Evolutionary conservation across 2,797 vertebrate genomes (phyloP).

Genomic region (Meda fulgida): DNA sequence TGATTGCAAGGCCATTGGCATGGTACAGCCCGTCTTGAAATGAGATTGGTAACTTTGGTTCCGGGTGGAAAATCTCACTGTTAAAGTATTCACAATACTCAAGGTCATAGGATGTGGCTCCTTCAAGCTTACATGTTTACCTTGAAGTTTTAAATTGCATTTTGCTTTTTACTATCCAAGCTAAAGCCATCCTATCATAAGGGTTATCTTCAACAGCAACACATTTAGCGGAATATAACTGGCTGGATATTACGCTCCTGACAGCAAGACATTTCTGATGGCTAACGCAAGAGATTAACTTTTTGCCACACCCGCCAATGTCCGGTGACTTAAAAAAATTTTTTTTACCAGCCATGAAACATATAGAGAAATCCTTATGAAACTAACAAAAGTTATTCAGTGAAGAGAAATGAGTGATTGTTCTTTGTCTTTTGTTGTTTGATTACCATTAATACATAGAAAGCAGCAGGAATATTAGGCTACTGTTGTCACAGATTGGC

Average conservation of each 20-base stretch:
- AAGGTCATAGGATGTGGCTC: conserved; percentile 24
- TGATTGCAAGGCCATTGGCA: conserved; percentile 45
- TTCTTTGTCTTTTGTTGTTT: not conserved
- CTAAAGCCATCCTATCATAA: conserved; percentile 28
- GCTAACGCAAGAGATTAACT: not conserved
- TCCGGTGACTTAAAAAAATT: not conserved
- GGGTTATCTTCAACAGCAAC: conserved; percentile 20
- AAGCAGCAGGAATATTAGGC: not conserved
- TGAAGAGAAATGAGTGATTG: not conserved
- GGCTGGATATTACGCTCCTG: not conserved
- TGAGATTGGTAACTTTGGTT: conserved; percentile 49
- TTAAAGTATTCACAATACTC: conserved; percentile 48
- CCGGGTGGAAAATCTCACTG: conserved; percentile 42
- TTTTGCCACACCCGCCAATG: not conserved
- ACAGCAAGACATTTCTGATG: conserved; percentile 16
- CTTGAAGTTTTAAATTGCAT: conserved; percentile 41
- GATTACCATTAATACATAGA: not conserved
- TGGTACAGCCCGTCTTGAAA: conserved; percentile 34
- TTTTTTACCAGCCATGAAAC: not conserved
- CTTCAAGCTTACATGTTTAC: conserved; percentile 14
- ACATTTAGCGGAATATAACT: conserved; percentile 22
- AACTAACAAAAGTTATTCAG: not conserved
- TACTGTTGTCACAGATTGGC: too few relatives aligned
- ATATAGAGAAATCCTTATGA: not conserved
- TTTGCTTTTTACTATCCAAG: conserved; percentile 28